Base-by-base conservation (phyloP, 2,888 invertebrate genomes). In the Helicoverpa assulta region DNA sequence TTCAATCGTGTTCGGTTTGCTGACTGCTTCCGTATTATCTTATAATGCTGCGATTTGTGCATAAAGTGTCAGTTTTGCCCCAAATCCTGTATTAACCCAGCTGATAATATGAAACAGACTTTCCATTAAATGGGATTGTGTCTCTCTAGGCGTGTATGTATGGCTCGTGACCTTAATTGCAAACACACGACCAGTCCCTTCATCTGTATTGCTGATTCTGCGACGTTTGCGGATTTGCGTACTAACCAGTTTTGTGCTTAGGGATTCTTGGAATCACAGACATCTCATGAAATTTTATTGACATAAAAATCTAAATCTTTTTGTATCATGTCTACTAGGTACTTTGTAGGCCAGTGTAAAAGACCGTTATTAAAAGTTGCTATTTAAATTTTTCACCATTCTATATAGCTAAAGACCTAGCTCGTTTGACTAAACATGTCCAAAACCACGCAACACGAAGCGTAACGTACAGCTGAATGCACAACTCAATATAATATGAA, bases 1-100 rank as follows among this genome's bases (percentile, higher is more conserved):
- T 82, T 85, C 85, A 76, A 83, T 78, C 64, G 65, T 58, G 55
- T 70, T 73, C 37, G 56, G 52, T 70, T 69, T 64, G 67, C 62
- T 71, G 56, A 29, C 50, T 67, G 60, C 60, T 83, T 64, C 55
- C 51, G 43, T 69, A 60, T 67, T 71, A 72, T 69, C 64, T 60
- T 54, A 55, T 67, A 59, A 70, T 61, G 40, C 65, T 58, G n/a
- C 54, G 53, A 47, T 62, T 62, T 53, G 43, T 52, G 52, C 47
- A 55, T 57, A 58, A 74, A 61, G 26, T 53, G 29, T 37, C 40
- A 50, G 26, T 29, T 74, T 51, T 67, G n/a, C 51, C 53, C 33
- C 43, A 54, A 57, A 51, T 51, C 50, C 50, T 14, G n/a, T 37
- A 14, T 8, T 64, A 19, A 26, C 18, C 16, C 43, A 8, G 33